Conservation (phyloP, 2,797 vertebrate species). For the Euphonia xanthogaster region DNA sequence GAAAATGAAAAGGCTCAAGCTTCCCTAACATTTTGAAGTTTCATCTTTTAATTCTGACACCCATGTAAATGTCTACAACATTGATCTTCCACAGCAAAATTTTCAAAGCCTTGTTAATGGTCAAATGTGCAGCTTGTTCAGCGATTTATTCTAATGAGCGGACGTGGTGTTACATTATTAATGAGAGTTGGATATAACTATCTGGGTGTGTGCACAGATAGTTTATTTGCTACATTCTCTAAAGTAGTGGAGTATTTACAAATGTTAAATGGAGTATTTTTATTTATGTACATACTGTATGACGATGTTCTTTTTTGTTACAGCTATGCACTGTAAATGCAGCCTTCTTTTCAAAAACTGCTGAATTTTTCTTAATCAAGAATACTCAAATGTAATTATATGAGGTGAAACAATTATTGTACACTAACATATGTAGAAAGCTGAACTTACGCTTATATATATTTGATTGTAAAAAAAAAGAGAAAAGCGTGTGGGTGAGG, state of each 20-base stretch:
- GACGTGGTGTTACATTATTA: slow-evolving; percentile 88
- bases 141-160: slow-evolving; percentile 83
- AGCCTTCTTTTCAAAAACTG: slow-evolving; percentile 95
- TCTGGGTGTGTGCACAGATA: slow-evolving; percentile 84
- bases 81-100: slow-evolving; percentile 83
- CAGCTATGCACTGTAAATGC: slow-evolving; percentile 99
- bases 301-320: slow-evolving; percentile 97
- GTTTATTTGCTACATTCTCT: slow-evolving; percentile 88
- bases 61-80: slow-evolving; percentile 77
- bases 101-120: slow-evolving; percentile 85
- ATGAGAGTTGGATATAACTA: slow-evolving; percentile 81
- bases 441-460: slow-evolving; percentile 88
- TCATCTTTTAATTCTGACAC: slow-evolving; percentile 77
- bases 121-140: slow-evolving; percentile 88
- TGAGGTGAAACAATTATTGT: slow-evolving; percentile 90
- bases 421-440: slow-evolving; percentile 93
- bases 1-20: slow-evolving; percentile 69
- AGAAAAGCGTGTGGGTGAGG: slow-evolving; percentile 50
- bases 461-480: slow-evolving; percentile 93
- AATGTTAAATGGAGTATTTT: slow-evolving; percentile 95
- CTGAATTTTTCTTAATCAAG: slow-evolving; percentile 95
- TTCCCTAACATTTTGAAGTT: slow-evolving; percentile 76
- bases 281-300: slow-evolving; percentile 96
- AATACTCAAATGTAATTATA: slow-evolving; percentile 96
- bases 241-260: slow-evolving; percentile 95